Conservation (phyloP, 35 echinoderm and acorn worm genomes). For the Patiria miniata region DNA sequence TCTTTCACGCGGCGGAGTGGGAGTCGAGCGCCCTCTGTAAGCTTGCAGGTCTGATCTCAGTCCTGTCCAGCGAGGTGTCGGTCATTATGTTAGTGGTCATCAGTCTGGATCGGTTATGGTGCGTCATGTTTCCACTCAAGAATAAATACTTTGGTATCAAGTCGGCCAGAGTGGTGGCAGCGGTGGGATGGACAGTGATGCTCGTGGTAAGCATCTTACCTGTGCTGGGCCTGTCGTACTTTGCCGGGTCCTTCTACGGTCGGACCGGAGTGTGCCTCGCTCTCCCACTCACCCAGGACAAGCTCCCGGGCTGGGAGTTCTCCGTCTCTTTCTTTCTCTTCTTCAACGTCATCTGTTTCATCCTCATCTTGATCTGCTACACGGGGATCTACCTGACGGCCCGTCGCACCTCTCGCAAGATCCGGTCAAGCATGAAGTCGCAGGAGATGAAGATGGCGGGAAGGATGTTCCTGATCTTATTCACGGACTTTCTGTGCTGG, state of each 20-base stretch:
- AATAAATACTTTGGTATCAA: neutral
- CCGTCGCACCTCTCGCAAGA: neutral
- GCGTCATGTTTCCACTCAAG: constrained; percentile 34
- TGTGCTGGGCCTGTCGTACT: constrained; percentile 5
- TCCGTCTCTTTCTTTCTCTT: constrained; percentile 39
- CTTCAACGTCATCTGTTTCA: constrained; percentile 48
- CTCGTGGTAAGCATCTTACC: constrained; percentile 29
- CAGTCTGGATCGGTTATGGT: constrained; percentile 60
- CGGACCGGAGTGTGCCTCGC: constrained; percentile 56
- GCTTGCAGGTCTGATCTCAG: constrained; percentile 50
- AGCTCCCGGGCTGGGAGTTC: constrained; percentile 51
- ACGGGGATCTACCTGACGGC: constrained; percentile 23
- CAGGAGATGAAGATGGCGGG: constrained; percentile 48
- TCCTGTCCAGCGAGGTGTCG: constrained; percentile 66
- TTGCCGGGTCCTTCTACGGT: constrained; percentile 39
- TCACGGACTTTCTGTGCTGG: constrained; percentile 71
- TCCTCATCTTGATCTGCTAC: constrained; percentile 33
- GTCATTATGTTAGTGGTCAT: constrained; percentile 54
- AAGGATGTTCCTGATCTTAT: constrained; percentile 48
- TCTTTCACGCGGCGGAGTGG: constrained; percentile 63
- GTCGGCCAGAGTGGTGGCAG: neutral
- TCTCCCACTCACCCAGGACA: constrained; percentile 36
- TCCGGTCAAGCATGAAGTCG: neutral
- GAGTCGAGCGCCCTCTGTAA: constrained; percentile 47
- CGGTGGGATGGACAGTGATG: constrained; percentile 4